These are phyloP conservation scores for Leptinotarsa tumamoca DNA, from an alignment of 2,888 invertebrate species.

Conservation along the genomic window DNA sequence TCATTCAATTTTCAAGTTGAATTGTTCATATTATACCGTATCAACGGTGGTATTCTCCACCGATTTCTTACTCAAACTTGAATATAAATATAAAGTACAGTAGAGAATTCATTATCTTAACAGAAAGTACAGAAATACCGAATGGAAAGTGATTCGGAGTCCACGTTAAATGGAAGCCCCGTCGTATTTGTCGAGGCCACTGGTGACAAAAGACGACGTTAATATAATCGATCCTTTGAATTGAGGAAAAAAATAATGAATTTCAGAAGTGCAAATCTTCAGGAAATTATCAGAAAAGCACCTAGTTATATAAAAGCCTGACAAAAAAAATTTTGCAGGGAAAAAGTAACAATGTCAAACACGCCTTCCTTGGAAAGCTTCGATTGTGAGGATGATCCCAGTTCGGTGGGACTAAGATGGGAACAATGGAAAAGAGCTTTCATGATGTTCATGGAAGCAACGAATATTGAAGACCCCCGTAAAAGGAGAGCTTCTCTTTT, in stretches of 20 bases:
- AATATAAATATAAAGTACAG: neutral
- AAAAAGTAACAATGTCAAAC: neutral
- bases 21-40: neutral
- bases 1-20: neutral
- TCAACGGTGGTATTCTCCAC: neutral
- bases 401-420: slow-evolving; percentile 40
- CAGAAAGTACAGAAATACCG: neutral
- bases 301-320: neutral
- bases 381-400: slow-evolving; percentile 41
- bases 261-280: neutral
- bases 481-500: slow-evolving; percentile 43
- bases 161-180: neutral
- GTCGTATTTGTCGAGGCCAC: neutral
- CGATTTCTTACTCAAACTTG: neutral
- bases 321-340: neutral
- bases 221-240: too few relatives aligned
- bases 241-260: neutral
- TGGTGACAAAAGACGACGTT: too few relatives aligned
- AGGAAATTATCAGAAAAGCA: neutral
- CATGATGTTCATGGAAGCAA: slow-evolving; percentile 43
- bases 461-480: slow-evolving; percentile 31
- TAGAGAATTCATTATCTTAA: too few relatives aligned
- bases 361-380: slow-evolving; percentile 30
- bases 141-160: neutral
- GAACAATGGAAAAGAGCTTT: slow-evolving; percentile 46